Conservation (phyloP, 1,140 invertebrate genomes). For the Octopus sinensis region DNA sequence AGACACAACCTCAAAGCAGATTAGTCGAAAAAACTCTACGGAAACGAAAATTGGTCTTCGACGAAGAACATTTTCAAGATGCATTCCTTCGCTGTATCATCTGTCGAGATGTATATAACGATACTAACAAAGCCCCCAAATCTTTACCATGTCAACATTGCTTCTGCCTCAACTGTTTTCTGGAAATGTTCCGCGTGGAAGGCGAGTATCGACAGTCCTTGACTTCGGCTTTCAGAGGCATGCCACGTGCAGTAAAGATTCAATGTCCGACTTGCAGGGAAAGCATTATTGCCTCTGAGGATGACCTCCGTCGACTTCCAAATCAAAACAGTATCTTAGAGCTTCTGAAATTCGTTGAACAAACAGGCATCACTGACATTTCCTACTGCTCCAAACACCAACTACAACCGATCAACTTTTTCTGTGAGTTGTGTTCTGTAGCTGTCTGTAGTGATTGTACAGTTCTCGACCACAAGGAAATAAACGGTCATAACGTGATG, state of each 20-base stretch:
- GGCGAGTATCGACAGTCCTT: slow-evolving; percentile 48
- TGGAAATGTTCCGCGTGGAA: slow-evolving; percentile 50
- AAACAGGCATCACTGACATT: slow-evolving; percentile 40
- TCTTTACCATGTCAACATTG: slow-evolving; percentile 54
- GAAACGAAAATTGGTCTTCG: slow-evolving; percentile 44
- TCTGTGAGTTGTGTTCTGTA: slow-evolving; percentile 50
- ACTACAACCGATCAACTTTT: slow-evolving; percentile 52
- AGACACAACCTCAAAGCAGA: neutral
- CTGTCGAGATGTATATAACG: slow-evolving; percentile 50
- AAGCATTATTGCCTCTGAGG: slow-evolving; percentile 80
- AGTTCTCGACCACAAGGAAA: slow-evolving; percentile 52
- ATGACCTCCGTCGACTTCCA: slow-evolving; percentile 44
- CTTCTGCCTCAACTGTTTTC: slow-evolving; percentile 62
- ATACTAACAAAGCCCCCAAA: slow-evolving; percentile 47
- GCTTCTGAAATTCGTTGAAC: slow-evolving; percentile 41
- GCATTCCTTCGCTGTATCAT: slow-evolving; percentile 53
- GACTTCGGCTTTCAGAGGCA: slow-evolving; percentile 45
- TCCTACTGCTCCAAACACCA: slow-evolving; percentile 49
- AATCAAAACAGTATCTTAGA: slow-evolving; percentile 50
- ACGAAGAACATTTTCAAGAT: slow-evolving; percentile 47
- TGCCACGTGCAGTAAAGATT: slow-evolving; percentile 51
- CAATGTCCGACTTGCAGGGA: slow-evolving; percentile 82
- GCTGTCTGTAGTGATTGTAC: slow-evolving; percentile 54
- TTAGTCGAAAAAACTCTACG: neutral
- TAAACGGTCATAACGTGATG: slow-evolving; percentile 46